Evolutionary conservation across 2,888 invertebrate species (phyloP).

Genomic region (Nymphalis polychloros): DNA sequence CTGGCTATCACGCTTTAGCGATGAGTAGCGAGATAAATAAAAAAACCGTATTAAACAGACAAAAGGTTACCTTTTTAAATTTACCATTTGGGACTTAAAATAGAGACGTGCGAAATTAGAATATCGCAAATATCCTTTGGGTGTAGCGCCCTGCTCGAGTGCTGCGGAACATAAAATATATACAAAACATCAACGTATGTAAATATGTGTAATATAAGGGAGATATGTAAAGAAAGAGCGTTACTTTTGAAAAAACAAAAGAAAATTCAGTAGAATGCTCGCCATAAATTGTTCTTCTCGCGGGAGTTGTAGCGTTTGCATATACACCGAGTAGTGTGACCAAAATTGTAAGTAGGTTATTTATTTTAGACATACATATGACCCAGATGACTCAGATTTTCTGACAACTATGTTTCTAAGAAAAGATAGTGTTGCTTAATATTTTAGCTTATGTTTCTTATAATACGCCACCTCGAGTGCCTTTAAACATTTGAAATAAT

Average conservation of each 20-base stretch:
- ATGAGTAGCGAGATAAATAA: no score
- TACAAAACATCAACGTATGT: conserved; percentile 45
- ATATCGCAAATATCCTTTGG: conserved; percentile 18
- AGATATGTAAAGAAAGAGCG: conserved; percentile 44
- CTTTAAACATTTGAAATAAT: no score
- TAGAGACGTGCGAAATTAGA: not conserved
- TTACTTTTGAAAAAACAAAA: conserved; percentile 75
- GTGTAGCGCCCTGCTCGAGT: conserved; percentile 26
- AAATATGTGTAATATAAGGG: conserved; percentile 51
- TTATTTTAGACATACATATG: not conserved
- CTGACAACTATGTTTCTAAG: no score
- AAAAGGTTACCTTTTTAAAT: no score
- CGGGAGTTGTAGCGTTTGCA: conserved; percentile 74
- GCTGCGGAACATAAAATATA: conserved; percentile 41
- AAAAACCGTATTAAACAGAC: no score
- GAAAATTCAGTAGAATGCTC: conserved; percentile 74
- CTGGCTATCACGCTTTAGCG: no score
- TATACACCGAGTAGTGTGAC: conserved; percentile 62
- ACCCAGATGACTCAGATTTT: not conserved
- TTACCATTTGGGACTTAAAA: not conserved
- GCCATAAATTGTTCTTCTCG: conserved; percentile 77
- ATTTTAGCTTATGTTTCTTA: no score
- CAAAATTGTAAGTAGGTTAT: conserved; percentile 15
- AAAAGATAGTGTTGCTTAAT: no score
- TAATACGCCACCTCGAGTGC: no score